These are phyloP conservation scores for Sciaenops ocellatus DNA, from an alignment of 2,797 vertebrate species.

Conservation along the genomic window DNA sequence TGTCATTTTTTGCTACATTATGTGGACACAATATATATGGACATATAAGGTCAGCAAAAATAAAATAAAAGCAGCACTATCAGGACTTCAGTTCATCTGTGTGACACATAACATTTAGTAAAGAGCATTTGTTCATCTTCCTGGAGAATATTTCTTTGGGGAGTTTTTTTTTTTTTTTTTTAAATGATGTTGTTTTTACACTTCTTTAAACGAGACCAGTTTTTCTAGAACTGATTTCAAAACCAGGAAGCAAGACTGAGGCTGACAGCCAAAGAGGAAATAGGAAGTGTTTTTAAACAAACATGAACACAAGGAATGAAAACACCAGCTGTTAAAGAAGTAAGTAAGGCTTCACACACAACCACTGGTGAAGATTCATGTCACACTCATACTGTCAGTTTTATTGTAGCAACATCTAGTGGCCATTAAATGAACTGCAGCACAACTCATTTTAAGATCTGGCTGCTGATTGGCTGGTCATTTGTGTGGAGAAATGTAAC, in stretches of 20 bases:
- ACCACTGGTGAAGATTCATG: neutral
- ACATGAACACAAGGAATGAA: conserved; percentile 1
- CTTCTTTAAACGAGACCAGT: conserved; percentile 2
- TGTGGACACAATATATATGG: neutral
- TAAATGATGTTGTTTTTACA: neutral
- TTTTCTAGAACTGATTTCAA: conserved; percentile 10
- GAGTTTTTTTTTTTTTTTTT: neutral
- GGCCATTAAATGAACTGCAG: neutral
- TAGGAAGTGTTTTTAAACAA: neutral
- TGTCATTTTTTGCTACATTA: neutral
- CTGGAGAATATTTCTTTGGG: neutral
- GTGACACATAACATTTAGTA: neutral
- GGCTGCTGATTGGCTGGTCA: neutral
- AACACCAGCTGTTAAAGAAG: neutral
- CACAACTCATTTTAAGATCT: neutral
- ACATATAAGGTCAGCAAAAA: neutral
- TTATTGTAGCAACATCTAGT: neutral
- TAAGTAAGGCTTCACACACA: neutral
- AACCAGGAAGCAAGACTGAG: neutral
- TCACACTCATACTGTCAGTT: neutral
- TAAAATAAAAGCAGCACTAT: no score
- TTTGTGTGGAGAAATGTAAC: no score
- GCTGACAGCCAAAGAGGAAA: neutral
- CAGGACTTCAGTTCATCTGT: neutral
- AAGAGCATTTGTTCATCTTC: neutral